Base-by-base conservation (phyloP, 23 tunicate genomes). In the Trididemnum nubilum region DNA sequence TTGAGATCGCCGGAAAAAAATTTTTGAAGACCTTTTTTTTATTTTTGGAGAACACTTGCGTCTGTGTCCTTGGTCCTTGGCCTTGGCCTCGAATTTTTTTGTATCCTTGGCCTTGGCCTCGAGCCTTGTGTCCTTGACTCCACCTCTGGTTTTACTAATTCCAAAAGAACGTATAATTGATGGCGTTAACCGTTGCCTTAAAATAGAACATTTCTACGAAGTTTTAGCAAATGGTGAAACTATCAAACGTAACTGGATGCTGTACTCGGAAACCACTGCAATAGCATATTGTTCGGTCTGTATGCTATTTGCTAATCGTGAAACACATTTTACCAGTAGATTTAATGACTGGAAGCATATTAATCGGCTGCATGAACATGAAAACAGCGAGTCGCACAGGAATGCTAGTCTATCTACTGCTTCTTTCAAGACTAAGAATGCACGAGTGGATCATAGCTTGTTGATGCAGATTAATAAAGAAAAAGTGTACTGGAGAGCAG, bases 401-500 rank as follows among this genome's bases (percentile, higher is more conserved):
- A 33, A 31, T 67, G 38, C 74, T 12, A 31, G 74, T 33, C 38
- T 67, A 67, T 67, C 38, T 30, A 7, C 38, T 67, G 74, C 74
- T 67, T 67, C 74, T 4, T 67, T 67, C 38, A 67, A 67, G 74
- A 67, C 74, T 33, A 67, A 67, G 74, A 67, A 67, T 67, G 74
- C 74, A 67, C 74, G 74, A 67, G 74, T 67, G 74, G 38, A 67
- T 67, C 38, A 33, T 67, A 67, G 74, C 38, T 67, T 67, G 26
- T 31, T 67, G 74, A 38, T 30, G 74, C 74, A 67, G 74, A 67
- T 67, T 67, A 38, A 67, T 67, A 67, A 67, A 67, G 74, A 67
- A 67, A 67, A 67, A 67, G 74, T 33, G 74, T 67, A 67, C 38
- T 67, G 74, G 74, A 67, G 74, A 67, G 74, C 74, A 30, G 74